Percentiles rank a stretch among this genome's conserved stretches.
phyloP scores from a whole-genome alignment of 2,797 vertebrate genomes.

The Channallabes apus region DNA sequence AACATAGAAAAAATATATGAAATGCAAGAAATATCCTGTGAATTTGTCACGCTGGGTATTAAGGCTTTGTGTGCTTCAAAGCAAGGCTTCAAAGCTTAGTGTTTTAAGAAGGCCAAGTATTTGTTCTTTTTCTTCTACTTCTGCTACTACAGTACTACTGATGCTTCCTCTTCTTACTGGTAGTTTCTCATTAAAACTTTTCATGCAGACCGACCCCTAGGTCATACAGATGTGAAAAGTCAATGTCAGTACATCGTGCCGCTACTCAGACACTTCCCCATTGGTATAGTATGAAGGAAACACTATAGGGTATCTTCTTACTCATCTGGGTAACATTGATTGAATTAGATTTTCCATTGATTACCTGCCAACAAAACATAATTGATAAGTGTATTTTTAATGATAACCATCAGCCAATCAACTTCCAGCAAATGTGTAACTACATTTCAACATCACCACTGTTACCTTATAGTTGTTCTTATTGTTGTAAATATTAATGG shows the following conservation, averaged over 20 bases:
- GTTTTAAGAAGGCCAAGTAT: neutral
- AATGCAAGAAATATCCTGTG: neutral
- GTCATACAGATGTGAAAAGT: neutral
- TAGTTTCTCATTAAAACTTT: neutral
- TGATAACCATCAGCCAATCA: neutral
- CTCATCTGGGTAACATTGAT: too few relatives aligned
- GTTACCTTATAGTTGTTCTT: too few relatives aligned
- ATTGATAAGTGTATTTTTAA: neutral
- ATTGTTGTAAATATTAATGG: too few relatives aligned
- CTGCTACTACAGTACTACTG: too few relatives aligned
- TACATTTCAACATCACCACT: too few relatives aligned
- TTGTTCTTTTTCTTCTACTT: neutral
- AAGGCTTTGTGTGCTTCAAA: slow-evolving; percentile 22
- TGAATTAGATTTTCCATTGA: too few relatives aligned
- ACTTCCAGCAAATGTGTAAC: neutral
- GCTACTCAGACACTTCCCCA: neutral
- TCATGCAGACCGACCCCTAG: neutral
- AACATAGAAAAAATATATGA: neutral
- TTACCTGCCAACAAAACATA: neutral
- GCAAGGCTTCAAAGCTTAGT: neutral
- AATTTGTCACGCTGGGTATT: slow-evolving; percentile 22
- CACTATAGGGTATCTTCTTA: neutral
- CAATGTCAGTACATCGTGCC: neutral
- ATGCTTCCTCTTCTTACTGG: neutral
- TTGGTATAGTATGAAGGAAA: neutral